phyloP scores from a whole-genome alignment of 2,797 vertebrate genomes.

The Pteropus rufus region DNA sequence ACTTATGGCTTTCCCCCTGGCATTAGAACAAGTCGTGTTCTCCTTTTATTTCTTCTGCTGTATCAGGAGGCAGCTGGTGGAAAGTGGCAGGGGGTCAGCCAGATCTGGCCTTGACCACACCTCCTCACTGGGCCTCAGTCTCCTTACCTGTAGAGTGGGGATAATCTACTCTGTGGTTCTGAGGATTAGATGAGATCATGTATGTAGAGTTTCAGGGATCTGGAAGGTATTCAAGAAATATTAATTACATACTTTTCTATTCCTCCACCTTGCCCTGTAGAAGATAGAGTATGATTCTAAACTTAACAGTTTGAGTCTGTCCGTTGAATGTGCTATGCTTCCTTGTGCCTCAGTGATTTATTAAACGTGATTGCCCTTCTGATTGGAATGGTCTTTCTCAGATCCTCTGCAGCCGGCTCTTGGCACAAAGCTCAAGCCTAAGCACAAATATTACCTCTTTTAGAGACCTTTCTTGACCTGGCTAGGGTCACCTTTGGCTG shows the following conservation, averaged over 20 bases:
- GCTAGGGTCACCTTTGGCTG: neutral
- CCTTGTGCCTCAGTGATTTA: neutral
- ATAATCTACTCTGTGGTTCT: neutral
- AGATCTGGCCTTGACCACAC: neutral
- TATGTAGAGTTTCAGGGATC: neutral
- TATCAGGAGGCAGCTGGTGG: neutral
- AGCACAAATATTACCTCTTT: neutral
- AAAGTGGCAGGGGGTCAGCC: neutral
- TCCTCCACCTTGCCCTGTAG: neutral
- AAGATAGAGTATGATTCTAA: neutral
- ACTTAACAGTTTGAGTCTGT: neutral
- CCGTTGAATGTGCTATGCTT: neutral
- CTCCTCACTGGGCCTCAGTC: neutral
- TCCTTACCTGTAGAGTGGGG: neutral
- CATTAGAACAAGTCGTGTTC: neutral
- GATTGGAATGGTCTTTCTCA: neutral
- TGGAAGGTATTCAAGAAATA: neutral
- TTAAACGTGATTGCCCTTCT: neutral
- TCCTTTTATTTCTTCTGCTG: neutral
- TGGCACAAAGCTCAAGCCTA: neutral
- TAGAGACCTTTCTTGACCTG: neutral
- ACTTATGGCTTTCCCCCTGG: neutral
- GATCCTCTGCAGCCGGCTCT: neutral
- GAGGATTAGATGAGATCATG: neutral
- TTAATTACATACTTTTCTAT: neutral